Evolutionary conservation across 2,888 invertebrate species (phyloP), one percentile per base, ranked within the genome.

Genomic region (Trachelus tabidus): DNA sequence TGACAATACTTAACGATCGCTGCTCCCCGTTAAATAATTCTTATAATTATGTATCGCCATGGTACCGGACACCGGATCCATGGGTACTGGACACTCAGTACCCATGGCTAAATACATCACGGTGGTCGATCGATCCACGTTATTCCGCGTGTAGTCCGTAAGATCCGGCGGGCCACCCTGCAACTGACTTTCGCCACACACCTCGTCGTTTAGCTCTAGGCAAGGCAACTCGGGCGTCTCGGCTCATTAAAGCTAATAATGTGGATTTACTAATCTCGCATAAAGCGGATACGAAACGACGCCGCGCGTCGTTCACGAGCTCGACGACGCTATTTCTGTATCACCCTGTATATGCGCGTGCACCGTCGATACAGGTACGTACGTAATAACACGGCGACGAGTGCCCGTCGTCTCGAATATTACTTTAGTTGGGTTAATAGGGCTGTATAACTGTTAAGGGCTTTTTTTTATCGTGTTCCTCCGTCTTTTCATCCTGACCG

Each of bases 231-330:
- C 86, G 85, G 56, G 84, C 85, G 86, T 86, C 86, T 85, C 83
- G 86, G 87, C 87, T 90, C 89, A 89, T 90, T 90, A 89, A 89
- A 88, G 86, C 87, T 89, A 90, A 90, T 88, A 90, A 89, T 88
- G 89, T 87, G 86, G 89, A 88, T 90, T 89, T 90, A 88, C 88
- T 88, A 89, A 89, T 88, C 88, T 88, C 87, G 82, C 86, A 76
- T 76, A 76, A 76, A 76, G 78, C 75, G 78, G 76, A 78, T 75
- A 78, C 75, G 56, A 9, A 23, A 56, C 68, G 69, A 56, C 35
- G 69, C 78, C 34, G 71, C 3, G 31, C 56, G 6, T 40, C 37
- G 4, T 15, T 15, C 12, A 3, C 37, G 4, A 37, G 4, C 12
- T 15, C 40, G 69, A 30, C 69, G 11, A 71, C 71, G 34, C 4